Percentiles rank a stretch among this genome's conserved stretches.
phyloP scores from a whole-genome alignment of 1,140 invertebrate genomes.

The Neodiprion lecontei region DNA sequence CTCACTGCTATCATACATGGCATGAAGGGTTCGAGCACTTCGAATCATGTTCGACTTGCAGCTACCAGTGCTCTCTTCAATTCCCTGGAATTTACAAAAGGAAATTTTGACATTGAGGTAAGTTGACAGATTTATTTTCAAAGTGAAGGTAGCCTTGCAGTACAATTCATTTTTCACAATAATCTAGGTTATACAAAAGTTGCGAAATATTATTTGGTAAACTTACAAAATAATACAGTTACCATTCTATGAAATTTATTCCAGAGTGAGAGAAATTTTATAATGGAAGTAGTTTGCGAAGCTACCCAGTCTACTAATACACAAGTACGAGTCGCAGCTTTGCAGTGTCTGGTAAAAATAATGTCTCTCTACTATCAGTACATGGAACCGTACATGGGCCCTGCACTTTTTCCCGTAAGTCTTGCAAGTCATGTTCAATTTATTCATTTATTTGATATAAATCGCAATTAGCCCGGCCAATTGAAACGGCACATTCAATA shows the following conservation, averaged over 20 bases:
- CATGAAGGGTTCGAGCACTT: slow-evolving; percentile 86
- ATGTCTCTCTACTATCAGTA: slow-evolving; percentile 98
- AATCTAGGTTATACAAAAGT: no score
- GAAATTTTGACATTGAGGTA: slow-evolving; percentile 97
- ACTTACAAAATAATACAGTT: no score
- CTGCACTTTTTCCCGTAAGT: slow-evolving; percentile 92
- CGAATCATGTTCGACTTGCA: slow-evolving; percentile 86
- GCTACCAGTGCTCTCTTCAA: slow-evolving; percentile 98
- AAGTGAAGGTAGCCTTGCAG: no score
- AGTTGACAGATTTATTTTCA: slow-evolving; percentile 9
- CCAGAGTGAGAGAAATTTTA: slow-evolving; percentile 94
- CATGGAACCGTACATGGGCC: slow-evolving; percentile 99
- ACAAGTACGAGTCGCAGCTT: slow-evolving; percentile 90
- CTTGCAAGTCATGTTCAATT: background rate
- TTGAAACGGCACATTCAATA: no score
- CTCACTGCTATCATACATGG: slow-evolving; percentile 99
- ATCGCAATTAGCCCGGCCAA: no score
- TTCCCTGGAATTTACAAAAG: slow-evolving; percentile 97
- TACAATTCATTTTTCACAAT: no score
- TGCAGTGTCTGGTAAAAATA: slow-evolving; percentile 99
- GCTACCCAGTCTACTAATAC: slow-evolving; percentile 86
- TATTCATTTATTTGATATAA: background rate
- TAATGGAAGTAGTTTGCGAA: slow-evolving; percentile 99
- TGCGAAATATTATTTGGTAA: no score
- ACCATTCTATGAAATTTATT: slow-evolving; percentile 20